These are phyloP conservation scores for Euproctis similis DNA, from an alignment of 2,888 invertebrate genomes.

Conservation along the genomic window DNA sequence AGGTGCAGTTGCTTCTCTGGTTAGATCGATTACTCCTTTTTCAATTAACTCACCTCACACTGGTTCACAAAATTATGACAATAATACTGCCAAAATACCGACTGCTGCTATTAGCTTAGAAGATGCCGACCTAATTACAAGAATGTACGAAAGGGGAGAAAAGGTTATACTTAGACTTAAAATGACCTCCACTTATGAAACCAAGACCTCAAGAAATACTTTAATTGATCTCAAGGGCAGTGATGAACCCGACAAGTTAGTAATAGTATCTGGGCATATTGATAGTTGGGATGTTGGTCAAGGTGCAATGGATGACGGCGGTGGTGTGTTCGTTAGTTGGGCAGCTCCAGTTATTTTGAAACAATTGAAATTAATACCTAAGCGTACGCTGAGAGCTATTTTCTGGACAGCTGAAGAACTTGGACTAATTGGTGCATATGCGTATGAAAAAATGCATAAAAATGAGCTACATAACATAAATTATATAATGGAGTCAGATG, in stretches of 20 bases:
- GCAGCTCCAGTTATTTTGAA: slow-evolving; percentile 81
- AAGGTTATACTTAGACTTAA: slow-evolving; percentile 69
- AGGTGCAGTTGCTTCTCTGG: slow-evolving; percentile 85
- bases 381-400: slow-evolving; percentile 82
- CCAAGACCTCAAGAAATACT: slow-evolving; percentile 81
- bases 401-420: slow-evolving; percentile 89
- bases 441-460: slow-evolving; percentile 78
- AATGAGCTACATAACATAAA: slow-evolving; percentile 77
- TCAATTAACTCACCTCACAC: slow-evolving; percentile 87
- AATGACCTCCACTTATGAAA: slow-evolving; percentile 78
- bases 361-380: slow-evolving; percentile 78
- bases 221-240: slow-evolving; percentile 81
- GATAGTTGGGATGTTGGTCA: slow-evolving; percentile 93
- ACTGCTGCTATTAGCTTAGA: slow-evolving; percentile 85
- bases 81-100: slow-evolving; percentile 79
- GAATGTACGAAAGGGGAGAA: slow-evolving; percentile 77
- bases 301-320: slow-evolving; percentile 92
- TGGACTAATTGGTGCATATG: slow-evolving; percentile 80
- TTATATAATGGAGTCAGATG: slow-evolving; percentile 89
- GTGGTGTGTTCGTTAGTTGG: slow-evolving; percentile 87
- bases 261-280: slow-evolving; percentile 87
- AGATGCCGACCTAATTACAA: slow-evolving; percentile 83
- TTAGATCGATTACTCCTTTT: slow-evolving; percentile 84
- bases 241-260: slow-evolving; percentile 63
- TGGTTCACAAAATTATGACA: slow-evolving; percentile 79